Conservation (phyloP, 2,797 vertebrate species). For the Dermochelys coriacea region DNA sequence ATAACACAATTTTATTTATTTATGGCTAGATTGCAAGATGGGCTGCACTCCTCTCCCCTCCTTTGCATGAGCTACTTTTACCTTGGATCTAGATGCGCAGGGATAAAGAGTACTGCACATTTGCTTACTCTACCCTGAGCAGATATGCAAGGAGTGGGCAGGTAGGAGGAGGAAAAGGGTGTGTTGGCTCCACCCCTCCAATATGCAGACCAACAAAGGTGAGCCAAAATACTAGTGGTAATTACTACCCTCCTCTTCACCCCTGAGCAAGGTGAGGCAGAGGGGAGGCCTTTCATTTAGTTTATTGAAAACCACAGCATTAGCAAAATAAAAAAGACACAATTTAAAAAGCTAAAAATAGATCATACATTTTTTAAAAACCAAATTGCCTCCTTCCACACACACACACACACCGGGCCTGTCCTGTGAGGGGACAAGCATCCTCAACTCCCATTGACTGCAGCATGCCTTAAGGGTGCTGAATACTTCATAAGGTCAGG, state of each 20-base stretch:
- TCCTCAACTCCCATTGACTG: not conserved
- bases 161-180: not conserved
- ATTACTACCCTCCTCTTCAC: not conserved
- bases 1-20: not conserved
- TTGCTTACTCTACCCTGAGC: fast-evolving
- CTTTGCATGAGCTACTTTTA: not conserved
- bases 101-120: too few relatives aligned
- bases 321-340: not conserved
- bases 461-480: not conserved
- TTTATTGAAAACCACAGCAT: not conserved
- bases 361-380: not conserved
- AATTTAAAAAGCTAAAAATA: not conserved
- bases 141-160: not conserved
- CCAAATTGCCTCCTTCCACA: not conserved
- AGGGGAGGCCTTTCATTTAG: not conserved
- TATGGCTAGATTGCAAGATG: not conserved
- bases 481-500: not conserved
- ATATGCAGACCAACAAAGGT: not conserved
- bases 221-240: not conserved
- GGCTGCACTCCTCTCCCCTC: not conserved
- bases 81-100: not conserved
- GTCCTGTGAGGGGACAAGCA: not conserved
- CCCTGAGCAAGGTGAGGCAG: not conserved
- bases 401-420: not conserved
- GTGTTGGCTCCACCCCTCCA: not conserved